These are phyloP conservation scores for Oscheius sp. DNA, from an alignment of 2,888 invertebrate species.

Conservation along the genomic window DNA sequence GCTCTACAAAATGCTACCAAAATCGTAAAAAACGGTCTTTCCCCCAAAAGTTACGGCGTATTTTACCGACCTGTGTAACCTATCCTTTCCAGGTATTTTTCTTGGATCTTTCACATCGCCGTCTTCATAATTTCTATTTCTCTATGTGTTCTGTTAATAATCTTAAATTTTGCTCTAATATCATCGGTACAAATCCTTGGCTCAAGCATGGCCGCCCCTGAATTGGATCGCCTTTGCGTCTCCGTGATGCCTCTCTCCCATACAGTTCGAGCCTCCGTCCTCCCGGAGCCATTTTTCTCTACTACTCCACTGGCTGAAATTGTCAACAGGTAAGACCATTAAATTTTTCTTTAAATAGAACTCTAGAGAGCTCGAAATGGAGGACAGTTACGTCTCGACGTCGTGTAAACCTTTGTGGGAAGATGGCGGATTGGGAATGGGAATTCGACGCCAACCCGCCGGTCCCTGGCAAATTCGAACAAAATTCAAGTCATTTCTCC, in stretches of 20 bases:
- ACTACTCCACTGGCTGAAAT: constrained; percentile 19
- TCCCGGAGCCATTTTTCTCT: constrained; percentile 44
- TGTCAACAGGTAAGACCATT: constrained; percentile 16
- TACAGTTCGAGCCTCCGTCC: constrained; percentile 41
- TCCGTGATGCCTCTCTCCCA: constrained; percentile 41
- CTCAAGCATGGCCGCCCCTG: constrained; percentile 66
- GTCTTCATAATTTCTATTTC: constrained; percentile 62
- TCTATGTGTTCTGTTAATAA: constrained; percentile 49
- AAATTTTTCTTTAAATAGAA: background rate
- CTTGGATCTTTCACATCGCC: constrained; percentile 64
- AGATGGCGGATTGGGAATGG: constrained; percentile 57
- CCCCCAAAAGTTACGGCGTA: no score
- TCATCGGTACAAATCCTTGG: constrained; percentile 69
- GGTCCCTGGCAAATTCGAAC: constrained; percentile 67
- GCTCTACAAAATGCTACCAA: no score
- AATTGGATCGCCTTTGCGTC: constrained; percentile 62
- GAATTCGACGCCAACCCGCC: constrained; percentile 51
- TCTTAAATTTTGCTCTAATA: constrained; percentile 61
- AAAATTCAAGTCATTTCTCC: constrained; percentile 10
- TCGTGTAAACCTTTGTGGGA: constrained; percentile 71
- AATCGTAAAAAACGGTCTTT: no score
- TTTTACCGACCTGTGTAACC: background rate
- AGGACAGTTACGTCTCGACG: constrained; percentile 40
- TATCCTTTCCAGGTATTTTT: constrained; percentile 62
- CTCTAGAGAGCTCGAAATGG: constrained; percentile 39